phyloP scores from a whole-genome alignment of 2,113 vertebrate genomes.

The Paradoxurus hermaphroditus region DNA sequence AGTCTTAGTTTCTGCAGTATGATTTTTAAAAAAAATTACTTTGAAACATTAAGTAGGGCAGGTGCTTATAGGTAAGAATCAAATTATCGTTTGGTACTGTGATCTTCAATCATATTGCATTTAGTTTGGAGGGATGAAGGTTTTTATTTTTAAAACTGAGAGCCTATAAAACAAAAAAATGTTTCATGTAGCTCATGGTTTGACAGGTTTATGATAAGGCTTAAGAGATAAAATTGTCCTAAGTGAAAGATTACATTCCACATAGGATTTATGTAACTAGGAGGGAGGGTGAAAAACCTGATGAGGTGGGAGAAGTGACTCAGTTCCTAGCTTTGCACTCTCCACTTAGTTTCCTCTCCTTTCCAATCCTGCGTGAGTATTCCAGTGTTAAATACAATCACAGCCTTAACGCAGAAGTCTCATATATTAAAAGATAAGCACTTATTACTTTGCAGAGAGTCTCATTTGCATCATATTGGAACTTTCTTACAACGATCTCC shows the following conservation, averaged over 20 bases:
- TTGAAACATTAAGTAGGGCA: slow-evolving; percentile 6
- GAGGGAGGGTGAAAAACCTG: background rate
- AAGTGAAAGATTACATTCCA: background rate
- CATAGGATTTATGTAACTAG: background rate
- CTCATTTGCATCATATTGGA: background rate
- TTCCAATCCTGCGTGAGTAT: background rate
- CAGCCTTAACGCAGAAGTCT: background rate
- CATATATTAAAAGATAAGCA: background rate
- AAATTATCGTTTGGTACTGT: background rate
- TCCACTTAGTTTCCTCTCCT: background rate
- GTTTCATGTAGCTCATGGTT: background rate
- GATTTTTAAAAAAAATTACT: background rate
- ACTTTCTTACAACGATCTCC: background rate
- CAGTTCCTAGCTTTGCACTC: background rate
- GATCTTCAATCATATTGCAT: background rate
- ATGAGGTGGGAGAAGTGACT: background rate
- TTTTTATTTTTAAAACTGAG: slow-evolving; percentile 38
- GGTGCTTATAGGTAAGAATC: background rate
- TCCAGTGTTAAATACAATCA: background rate
- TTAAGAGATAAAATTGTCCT: background rate
- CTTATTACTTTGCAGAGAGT: background rate
- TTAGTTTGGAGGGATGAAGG: slow-evolving; percentile 13
- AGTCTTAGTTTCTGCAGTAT: slow-evolving; percentile 30
- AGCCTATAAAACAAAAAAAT: background rate
- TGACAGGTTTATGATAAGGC: slow-evolving; percentile 39